A percentile compares a stretch with the other conserved stretches of the same genome.
These are phyloP conservation scores for Cryptophagus acutangulus DNA, from an alignment of 2,888 invertebrate species.

Conservation along the genomic window DNA sequence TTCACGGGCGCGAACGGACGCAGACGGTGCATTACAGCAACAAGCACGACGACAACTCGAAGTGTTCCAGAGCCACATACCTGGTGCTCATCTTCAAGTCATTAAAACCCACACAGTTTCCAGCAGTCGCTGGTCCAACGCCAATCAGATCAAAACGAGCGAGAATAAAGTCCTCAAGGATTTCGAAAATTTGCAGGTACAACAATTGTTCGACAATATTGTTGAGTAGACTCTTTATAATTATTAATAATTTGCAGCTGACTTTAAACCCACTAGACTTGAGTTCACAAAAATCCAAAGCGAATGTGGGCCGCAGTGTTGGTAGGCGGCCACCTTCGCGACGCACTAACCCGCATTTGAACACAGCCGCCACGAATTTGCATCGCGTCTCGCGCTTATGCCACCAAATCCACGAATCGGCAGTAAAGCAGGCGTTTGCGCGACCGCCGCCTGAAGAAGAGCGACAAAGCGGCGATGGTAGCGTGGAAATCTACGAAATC, in stretches of 20 bases:
- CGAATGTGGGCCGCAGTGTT: conserved; percentile 50
- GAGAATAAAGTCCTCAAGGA: conserved; percentile 23
- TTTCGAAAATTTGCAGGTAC: conserved; percentile 45
- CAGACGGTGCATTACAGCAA: conserved; percentile 51
- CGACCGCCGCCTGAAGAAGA: conserved; percentile 29
- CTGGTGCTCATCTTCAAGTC: conserved; percentile 65
- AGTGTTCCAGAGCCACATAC: conserved; percentile 64
- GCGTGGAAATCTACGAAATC: conserved; percentile 38
- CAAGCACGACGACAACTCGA: conserved; percentile 58
- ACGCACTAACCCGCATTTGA: conserved; percentile 31
- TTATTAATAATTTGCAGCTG: conserved; percentile 41
- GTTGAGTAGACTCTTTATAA: background rate
- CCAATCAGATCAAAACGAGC: background rate
- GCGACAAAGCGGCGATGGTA: conserved; percentile 36
- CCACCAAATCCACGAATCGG: conserved; percentile 48
- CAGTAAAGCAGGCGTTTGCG: conserved; percentile 43
- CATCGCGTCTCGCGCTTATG: conserved; percentile 48
- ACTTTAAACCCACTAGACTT: conserved; percentile 50
- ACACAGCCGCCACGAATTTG: conserved; percentile 40
- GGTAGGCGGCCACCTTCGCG: conserved; percentile 52
- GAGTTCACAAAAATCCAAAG: conserved; percentile 51
- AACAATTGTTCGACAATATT: background rate
- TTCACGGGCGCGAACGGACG: conserved; percentile 51
- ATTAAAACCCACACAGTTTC: conserved; percentile 58
- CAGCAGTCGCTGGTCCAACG: conserved; percentile 35